Conservation (phyloP, 2,113 vertebrate species). For the Numida meleagris region DNA sequence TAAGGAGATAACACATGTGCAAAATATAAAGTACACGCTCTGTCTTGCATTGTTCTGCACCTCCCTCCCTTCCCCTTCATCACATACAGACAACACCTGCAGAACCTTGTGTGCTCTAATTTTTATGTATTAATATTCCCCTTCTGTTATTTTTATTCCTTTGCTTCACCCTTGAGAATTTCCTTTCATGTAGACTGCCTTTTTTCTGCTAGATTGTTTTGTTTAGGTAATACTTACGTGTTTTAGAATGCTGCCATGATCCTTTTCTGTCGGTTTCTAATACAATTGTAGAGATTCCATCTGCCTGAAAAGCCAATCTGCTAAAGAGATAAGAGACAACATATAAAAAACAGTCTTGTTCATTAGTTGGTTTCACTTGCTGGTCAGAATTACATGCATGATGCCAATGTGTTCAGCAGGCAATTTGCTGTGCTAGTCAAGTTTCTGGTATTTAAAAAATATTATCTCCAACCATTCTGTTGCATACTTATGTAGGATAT, state of each 20-base stretch:
- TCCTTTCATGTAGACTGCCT: neutral
- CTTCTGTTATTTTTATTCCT: neutral
- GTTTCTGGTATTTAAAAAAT: neutral
- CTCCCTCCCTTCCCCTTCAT: neutral
- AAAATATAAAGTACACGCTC: neutral
- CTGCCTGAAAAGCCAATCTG: neutral
- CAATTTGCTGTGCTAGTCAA: neutral
- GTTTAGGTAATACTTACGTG: neutral
- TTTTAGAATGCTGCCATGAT: neutral
- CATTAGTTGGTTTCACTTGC: neutral
- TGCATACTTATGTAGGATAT: neutral
- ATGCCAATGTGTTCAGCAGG: neutral
- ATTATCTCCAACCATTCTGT: neutral
- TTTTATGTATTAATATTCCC: neutral
- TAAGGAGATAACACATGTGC: neutral
- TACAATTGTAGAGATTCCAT: neutral
- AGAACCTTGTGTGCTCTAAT: neutral
- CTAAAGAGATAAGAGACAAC: neutral
- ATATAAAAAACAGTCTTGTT: no score
- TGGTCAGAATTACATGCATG: neutral
- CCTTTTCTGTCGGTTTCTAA: neutral
- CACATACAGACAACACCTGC: no score
- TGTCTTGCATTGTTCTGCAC: neutral
- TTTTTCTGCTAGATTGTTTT: neutral
- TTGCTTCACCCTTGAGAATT: neutral